Base-by-base conservation (phyloP, 2,113 vertebrate species). In the Empidonax traillii region DNA sequence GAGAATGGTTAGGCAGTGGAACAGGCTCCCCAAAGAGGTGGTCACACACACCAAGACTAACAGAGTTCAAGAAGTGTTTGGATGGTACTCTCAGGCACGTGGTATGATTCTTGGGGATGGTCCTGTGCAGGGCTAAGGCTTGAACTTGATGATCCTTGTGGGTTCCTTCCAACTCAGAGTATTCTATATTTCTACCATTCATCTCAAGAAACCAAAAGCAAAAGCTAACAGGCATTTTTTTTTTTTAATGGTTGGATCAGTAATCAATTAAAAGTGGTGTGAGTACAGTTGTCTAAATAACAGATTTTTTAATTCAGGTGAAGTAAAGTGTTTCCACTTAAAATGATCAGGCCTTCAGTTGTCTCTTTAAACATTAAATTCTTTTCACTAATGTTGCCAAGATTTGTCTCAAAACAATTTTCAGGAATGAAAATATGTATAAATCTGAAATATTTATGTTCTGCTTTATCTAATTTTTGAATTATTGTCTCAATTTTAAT, bases 1-100 rank as follows among this genome's bases (percentile, higher is more conserved):
- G 0, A n/a, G 8, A 3, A 3, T 39, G 8, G 2, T 0, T 52
- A 46, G 25, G 9, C 25, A 18, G 30, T 31, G 13, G 28, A 24
- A 4, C 1, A 46, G 44, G 12, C 8, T 81, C 12, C 44, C 27
- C 43, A 37, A 37, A 18, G 46, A 30, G 46, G 12, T 30, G 6
- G 2, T 46, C 18, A 37, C 3, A 74, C 11, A 33, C 19, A 0
- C 3, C 52, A 37, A 72, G 16, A 15, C 20, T 31, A 16, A 8
- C 4, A 25, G 62, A 82, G 8, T 14, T 61, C 46, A 46, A 8
- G 24, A 30, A 47, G 4, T 0, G 0, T 31, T 68, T 75, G 20
- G 43, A 35, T 4, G 52, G 5, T 12, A 8, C 8, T 61, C 28
- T 67, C 33, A 52, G 33, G 15, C 24, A 6, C n/a, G 18, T 0